Percentiles rank a stretch among this genome's conserved stretches.
These are phyloP conservation scores for Pitta sordida DNA, from an alignment of 2,113 vertebrate genomes.

Conservation along the genomic window DNA sequence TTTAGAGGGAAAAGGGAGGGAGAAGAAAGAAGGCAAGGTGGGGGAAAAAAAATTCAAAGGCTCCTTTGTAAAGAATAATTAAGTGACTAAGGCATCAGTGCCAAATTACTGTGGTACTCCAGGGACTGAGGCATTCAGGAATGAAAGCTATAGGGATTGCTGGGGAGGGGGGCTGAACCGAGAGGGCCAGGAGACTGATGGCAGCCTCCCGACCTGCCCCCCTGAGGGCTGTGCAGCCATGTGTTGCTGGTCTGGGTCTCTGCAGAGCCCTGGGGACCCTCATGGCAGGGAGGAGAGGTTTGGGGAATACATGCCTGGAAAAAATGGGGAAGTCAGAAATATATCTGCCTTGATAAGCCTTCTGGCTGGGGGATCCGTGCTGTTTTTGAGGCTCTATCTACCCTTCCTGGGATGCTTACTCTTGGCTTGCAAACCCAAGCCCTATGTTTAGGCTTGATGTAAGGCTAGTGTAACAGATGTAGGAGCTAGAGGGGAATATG, in stretches of 20 bases:
- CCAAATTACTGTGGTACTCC: conserved; percentile 2
- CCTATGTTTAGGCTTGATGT: background rate
- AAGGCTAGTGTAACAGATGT: background rate
- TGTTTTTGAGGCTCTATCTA: background rate
- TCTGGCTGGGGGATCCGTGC: background rate
- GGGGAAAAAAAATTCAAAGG: conserved; percentile 14
- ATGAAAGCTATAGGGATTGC: background rate
- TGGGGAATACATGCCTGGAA: background rate
- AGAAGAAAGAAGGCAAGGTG: conserved; percentile 1
- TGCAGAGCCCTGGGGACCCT: rapidly evolving
- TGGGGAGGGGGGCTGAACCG: rapidly evolving
- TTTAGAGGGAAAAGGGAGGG: background rate
- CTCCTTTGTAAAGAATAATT: conserved; percentile 43
- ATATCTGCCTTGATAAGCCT: background rate
- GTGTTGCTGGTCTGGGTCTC: background rate
- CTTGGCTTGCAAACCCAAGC: background rate
- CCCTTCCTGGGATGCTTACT: background rate
- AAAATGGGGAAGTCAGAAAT: background rate
- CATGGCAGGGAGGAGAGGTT: rapidly evolving
- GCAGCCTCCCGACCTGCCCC: background rate
- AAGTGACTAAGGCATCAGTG: conserved; percentile 27
- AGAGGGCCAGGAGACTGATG: background rate
- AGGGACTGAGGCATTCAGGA: background rate
- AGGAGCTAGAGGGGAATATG: background rate
- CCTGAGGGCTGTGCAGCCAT: rapidly evolving